Conservation (phyloP, 2,113 vertebrate species). For the Pimephales promelas region DNA sequence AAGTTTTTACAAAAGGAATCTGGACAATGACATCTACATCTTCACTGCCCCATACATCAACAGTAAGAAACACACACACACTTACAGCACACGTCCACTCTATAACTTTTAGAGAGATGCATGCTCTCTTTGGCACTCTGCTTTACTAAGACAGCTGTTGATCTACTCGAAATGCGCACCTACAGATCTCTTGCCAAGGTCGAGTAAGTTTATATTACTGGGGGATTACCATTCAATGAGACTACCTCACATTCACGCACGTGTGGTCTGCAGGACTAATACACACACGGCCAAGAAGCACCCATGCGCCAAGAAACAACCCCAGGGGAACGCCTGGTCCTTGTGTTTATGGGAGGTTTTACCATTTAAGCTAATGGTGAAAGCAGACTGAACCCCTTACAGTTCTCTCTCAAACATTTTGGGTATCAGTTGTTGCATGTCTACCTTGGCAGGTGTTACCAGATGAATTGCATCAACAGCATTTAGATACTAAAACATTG, state of each 20-base stretch:
- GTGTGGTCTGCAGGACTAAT: slow-evolving; percentile 51
- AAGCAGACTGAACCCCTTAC: slow-evolving; percentile 20
- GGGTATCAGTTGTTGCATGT: slow-evolving; percentile 15
- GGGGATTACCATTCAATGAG: slow-evolving; percentile 45
- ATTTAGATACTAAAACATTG: background rate
- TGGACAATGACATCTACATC: slow-evolving; percentile 96
- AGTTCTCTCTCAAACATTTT: slow-evolving; percentile 10
- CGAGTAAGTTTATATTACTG: slow-evolving; percentile 50
- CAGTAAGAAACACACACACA: slow-evolving; percentile 78
- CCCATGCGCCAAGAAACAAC: background rate
- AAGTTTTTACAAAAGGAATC: slow-evolving; percentile 96
- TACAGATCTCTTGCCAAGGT: slow-evolving; percentile 45
- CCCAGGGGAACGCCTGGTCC: slow-evolving; percentile 1
- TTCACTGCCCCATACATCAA: slow-evolving; percentile 94
- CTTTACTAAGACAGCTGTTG: slow-evolving; percentile 49
- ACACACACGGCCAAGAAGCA: slow-evolving; percentile 4
- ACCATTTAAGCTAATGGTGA: slow-evolving; percentile 22
- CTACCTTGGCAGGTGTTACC: slow-evolving; percentile 12
- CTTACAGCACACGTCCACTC: background rate
- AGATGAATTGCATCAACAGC: background rate
- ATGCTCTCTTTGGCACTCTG: slow-evolving; percentile 44
- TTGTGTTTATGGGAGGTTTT: slow-evolving; percentile 21
- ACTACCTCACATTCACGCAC: slow-evolving; percentile 48
- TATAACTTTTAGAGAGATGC: slow-evolving; percentile 2
- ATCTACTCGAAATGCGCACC: slow-evolving; percentile 40